Base-by-base conservation (phyloP, 2,797 vertebrate species). In the Rallus crepitans region DNA sequence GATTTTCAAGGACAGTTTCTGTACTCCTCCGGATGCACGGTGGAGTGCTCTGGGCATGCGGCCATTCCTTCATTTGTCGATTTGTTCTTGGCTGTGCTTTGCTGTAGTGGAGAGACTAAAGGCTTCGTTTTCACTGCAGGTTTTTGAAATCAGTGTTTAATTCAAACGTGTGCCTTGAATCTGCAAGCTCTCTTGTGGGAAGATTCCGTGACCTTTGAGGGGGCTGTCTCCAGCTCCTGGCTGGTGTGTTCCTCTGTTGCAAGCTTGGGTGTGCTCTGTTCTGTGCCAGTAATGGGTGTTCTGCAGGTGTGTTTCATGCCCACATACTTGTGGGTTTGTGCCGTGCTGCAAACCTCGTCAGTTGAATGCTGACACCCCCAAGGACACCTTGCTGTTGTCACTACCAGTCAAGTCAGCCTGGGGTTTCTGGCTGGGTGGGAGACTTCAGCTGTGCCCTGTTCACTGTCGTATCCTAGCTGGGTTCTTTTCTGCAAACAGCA, bases 61-160 rank as follows among this genome's bases (percentile, higher is more conserved):
- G 95, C 95, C 93, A 96, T 97, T 90, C 83, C 85, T 89, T 93
- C 90, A 71, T 94, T 82, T 93, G 52, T 85, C 0, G 0, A 55
- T 87, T 91, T 91, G 81, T 83, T 96, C 92, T 94, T 96, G 93
- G 95, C 94, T 93, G 66, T 76, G 70, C 88, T 96, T 87, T 90
- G 65, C 89, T 92, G 61, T 80, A 10, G 7, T 24, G 77, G 42
- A 27, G 75, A 81, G 71, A 79, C n/a, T 69, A 63, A 91, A 95
- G 87, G 75, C 77, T 95, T 96, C 48, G 25, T 93, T 96, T 96
- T 96, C 92, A 77, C 63, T 10, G 7, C 90, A 92, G 80, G 60
- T 30, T 96, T 96, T 91, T 76, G 42, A 94, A 96, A 93, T 73
- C n/a, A 7, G 76, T 5, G 0, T 82, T 95, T 87, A 90, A 90